Conservation (phyloP, 2,113 vertebrate genomes). For the Recurvirostra avosetta region DNA sequence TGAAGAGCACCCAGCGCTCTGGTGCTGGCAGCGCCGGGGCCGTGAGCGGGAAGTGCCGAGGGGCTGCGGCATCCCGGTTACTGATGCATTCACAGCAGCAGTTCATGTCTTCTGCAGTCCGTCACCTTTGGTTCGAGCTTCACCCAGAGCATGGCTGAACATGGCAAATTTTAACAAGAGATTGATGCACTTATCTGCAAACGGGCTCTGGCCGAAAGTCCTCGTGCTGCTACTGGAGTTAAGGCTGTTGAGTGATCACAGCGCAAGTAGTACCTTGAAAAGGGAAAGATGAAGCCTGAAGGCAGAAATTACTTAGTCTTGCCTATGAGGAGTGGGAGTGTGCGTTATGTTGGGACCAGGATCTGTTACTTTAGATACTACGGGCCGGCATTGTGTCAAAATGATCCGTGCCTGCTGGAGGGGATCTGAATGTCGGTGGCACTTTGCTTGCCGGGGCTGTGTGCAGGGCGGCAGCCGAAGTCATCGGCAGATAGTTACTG, state of each 20-base stretch:
- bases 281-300: not conserved
- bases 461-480: not conserved
- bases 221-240: fast-evolving
- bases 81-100: fast-evolving
- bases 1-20: not conserved
- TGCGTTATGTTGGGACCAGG: fast-evolving
- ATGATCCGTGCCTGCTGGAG: not conserved
- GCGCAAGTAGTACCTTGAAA: not conserved
- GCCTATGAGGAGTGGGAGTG: not conserved
- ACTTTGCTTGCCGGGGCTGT: fast-evolving
- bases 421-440: fast-evolving
- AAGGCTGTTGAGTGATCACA: fast-evolving
- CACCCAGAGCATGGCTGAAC: fast-evolving
- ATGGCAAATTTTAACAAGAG: not conserved
- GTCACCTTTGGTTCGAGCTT: not conserved
- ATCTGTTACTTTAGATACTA: not conserved
- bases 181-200: not conserved
- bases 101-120: not conserved
- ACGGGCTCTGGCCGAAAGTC: not conserved
- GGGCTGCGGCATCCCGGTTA: fast-evolving
- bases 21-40: too few species aligned
- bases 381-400: fast-evolving
- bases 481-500: not conserved
- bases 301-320: fast-evolving
- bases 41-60: fast-evolving